Evolutionary conservation across 1,140 invertebrate species (phyloP).

Genomic region (Himalopsyche phryganea): DNA sequence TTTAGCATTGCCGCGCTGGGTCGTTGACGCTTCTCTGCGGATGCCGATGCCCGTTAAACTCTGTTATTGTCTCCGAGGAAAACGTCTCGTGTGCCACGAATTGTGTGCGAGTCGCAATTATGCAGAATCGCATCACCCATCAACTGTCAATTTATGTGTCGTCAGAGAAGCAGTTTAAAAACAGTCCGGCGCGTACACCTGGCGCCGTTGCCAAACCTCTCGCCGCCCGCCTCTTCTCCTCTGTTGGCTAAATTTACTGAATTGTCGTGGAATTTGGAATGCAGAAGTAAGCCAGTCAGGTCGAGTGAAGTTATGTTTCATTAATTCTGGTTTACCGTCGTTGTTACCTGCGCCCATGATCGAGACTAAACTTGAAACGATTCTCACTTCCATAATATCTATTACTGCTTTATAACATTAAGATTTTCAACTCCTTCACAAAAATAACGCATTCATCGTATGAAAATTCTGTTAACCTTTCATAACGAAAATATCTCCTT

Average conservation of each 20-base stretch:
- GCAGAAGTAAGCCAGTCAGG: background rate
- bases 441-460: no score
- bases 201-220: conserved; percentile 45
- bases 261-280: conserved; percentile 4
- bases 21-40: conserved; percentile 45
- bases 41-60: background rate
- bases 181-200: conserved; percentile 5
- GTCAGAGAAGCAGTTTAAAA: background rate
- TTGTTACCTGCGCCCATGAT: no score
- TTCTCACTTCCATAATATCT: no score
- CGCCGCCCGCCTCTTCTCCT: conserved; percentile 36
- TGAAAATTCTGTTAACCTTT: no score
- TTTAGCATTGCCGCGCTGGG: background rate
- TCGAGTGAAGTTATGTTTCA: no score
- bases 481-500: no score
- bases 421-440: no score
- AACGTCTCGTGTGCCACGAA: background rate
- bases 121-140: background rate
- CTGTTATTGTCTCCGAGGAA: no score
- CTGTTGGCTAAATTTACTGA: conserved; percentile 31
- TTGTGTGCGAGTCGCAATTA: background rate
- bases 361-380: no score
- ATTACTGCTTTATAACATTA: no score
- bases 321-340: no score
- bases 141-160: background rate